Conservation (phyloP, 2,113 vertebrate genomes). For the Gavia stellata region DNA sequence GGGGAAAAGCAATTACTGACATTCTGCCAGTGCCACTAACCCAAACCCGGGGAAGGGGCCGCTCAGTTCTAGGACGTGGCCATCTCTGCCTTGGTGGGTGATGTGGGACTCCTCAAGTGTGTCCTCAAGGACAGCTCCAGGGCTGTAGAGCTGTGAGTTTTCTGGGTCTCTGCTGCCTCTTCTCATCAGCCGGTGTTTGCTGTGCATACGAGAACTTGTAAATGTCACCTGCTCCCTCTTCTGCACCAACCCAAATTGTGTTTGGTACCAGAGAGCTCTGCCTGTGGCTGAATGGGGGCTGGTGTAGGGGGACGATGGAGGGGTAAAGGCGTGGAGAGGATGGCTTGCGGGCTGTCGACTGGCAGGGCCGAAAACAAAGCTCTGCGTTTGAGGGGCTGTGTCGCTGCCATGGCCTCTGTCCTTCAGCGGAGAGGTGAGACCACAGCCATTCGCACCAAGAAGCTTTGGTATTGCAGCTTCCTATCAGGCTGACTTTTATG, state of each 20-base stretch:
- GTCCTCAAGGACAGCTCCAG: not conserved
- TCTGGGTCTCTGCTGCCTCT: not conserved
- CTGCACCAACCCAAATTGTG: not conserved
- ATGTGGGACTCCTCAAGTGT: not conserved
- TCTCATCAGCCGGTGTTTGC: not conserved
- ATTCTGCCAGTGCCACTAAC: constrained; percentile 39
- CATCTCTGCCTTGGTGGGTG: not conserved
- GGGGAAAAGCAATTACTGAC: constrained; percentile 71
- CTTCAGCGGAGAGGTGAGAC: not conserved
- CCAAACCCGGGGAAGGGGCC: not conserved
- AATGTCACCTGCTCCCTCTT: not conserved
- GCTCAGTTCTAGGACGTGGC: not conserved
- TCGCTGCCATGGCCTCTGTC: accelerated
- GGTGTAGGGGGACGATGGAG: too few relatives aligned
- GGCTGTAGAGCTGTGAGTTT: not conserved
- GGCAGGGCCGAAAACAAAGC: not conserved
- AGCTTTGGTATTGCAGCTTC: not conserved
- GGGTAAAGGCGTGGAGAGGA: accelerated
- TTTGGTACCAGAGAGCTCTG: not conserved
- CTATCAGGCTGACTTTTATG: accelerated
- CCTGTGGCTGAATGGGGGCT: not conserved
- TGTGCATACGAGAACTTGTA: accelerated
- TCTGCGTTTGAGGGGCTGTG: not conserved
- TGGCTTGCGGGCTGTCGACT: accelerated
- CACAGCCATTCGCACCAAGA: accelerated